Evolutionary conservation across 2,113 vertebrate genomes (phyloP).

Genomic region (Heterocephalus glaber): DNA sequence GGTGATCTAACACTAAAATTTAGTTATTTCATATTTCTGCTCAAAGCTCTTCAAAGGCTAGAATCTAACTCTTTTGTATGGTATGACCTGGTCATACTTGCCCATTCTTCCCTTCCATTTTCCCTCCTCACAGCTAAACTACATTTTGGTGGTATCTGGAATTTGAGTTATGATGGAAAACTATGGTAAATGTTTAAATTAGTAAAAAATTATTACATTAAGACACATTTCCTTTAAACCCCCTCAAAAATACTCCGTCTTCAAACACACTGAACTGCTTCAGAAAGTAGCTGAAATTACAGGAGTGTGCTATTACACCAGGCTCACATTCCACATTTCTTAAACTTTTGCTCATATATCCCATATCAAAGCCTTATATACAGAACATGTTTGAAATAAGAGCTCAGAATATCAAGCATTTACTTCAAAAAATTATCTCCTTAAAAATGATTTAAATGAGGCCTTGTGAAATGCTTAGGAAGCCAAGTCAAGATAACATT

Average conservation of each 20-base stretch:
- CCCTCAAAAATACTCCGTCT: neutral
- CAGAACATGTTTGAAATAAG: conserved; percentile 11
- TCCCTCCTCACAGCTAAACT: neutral
- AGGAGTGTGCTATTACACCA: neutral
- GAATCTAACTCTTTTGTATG: neutral
- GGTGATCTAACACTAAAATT: neutral
- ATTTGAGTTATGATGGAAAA: neutral
- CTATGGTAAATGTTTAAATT: neutral
- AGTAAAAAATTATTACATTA: neutral
- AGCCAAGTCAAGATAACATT: neutral
- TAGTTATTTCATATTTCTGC: neutral
- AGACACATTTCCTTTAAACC: neutral
- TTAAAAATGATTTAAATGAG: conserved; percentile 19
- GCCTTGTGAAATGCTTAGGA: neutral
- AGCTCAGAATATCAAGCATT: neutral
- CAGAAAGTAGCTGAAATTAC: neutral
- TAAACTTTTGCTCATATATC: neutral
- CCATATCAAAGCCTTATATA: neutral
- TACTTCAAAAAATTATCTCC: conserved; percentile 15
- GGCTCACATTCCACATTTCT: neutral
- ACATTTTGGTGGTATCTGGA: neutral
- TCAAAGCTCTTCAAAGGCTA: neutral
- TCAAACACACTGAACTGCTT: neutral
- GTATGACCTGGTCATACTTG: neutral
- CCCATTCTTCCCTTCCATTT: no score